phyloP scores from a whole-genome alignment of 2,888 invertebrate species.

The Monopis laevigella region DNA sequence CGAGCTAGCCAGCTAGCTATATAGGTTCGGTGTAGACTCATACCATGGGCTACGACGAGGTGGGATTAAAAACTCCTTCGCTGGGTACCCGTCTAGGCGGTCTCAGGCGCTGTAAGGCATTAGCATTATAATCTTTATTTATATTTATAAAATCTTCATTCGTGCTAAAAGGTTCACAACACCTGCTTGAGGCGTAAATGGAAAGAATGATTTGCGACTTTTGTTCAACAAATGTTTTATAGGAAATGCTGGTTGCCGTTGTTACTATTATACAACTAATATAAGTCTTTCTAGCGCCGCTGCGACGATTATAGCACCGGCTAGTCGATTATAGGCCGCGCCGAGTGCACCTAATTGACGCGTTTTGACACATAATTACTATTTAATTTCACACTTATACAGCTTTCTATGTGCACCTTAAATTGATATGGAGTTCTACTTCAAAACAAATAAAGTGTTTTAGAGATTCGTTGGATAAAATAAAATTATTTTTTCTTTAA shows the following conservation, averaged over 20 bases:
- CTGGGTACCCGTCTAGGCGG: too few species aligned
- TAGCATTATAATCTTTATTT: too few species aligned
- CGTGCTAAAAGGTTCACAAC: slow-evolving; percentile 40
- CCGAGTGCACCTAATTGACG: slow-evolving; percentile 40
- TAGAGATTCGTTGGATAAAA: slow-evolving; percentile 4
- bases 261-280: slow-evolving; percentile 39
- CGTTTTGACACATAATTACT: slow-evolving; percentile 47
- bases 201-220: slow-evolving; percentile 60
- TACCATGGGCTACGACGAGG: too few species aligned
- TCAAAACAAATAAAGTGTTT: slow-evolving; percentile 8
- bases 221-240: slow-evolving; percentile 50
- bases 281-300: slow-evolving; percentile 19
- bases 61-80: too few species aligned
- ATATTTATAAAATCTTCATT: too few species aligned
- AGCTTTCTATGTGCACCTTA: slow-evolving; percentile 4
- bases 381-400: slow-evolving; percentile 47
- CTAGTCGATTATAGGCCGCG: background rate
- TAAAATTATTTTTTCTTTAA: background rate
- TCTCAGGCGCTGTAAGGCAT: too few species aligned
- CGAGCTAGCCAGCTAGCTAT: too few species aligned
- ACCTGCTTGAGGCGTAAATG: slow-evolving; percentile 43
- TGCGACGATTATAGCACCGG: too few species aligned
- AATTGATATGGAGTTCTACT: slow-evolving; percentile 2
- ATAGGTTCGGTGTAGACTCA: too few species aligned
- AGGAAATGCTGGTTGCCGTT: slow-evolving; percentile 34